phyloP scores from a whole-genome alignment of 1,140 invertebrate species.

The Ostrea edulis region DNA sequence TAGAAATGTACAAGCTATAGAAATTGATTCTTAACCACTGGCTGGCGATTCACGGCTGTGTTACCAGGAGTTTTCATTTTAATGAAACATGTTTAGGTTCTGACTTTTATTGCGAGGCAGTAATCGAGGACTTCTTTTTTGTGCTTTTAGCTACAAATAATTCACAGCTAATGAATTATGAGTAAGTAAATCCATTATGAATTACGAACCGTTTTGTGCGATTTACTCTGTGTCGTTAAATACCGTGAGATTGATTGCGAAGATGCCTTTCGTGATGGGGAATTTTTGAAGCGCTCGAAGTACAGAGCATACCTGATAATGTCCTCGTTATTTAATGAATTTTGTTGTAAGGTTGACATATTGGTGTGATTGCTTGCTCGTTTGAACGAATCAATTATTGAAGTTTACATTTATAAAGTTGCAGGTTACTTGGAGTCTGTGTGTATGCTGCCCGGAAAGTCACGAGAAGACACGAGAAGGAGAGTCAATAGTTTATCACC shows the following conservation, averaged over 20 bases:
- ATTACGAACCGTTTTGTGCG: not conserved
- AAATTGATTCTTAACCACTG: constrained; percentile 10
- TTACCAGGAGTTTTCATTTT: not conserved
- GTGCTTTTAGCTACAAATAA: not conserved
- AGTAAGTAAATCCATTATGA: not conserved
- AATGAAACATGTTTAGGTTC: not conserved
- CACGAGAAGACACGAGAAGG: not conserved
- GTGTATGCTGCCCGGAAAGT: not conserved
- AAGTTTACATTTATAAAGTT: not conserved
- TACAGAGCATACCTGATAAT: not conserved
- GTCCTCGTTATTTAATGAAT: not conserved
- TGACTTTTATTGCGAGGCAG: not conserved
- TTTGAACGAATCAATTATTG: constrained; percentile 21
- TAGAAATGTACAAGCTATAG: constrained; percentile 31
- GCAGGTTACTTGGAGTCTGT: not conserved
- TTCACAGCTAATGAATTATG: constrained; percentile 11
- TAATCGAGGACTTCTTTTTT: constrained; percentile 3
- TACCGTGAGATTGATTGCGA: not conserved
- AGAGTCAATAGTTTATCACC: constrained; percentile 28
- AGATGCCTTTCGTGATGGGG: not conserved
- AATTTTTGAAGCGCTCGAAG: not conserved
- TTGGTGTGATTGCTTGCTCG: not conserved
- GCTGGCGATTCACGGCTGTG: not conserved
- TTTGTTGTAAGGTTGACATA: not conserved
- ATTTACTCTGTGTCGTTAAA: not conserved